Evolutionary conservation across 2,888 invertebrate genomes (phyloP), one percentile per base, ranked within the genome.

Genomic region (Pandemis heparana): DNA sequence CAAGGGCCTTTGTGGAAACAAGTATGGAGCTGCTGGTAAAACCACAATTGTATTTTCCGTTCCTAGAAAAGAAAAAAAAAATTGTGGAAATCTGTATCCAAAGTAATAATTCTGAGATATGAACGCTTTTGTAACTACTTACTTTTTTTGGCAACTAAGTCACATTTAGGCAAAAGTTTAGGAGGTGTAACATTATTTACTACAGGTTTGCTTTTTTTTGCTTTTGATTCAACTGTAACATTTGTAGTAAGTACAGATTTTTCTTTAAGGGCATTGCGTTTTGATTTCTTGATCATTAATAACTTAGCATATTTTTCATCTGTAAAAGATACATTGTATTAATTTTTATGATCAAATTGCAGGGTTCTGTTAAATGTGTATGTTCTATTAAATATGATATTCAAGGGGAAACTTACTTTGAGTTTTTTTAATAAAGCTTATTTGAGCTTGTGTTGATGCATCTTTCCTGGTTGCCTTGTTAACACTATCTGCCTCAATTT

Each of bases 1-100:
- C 56, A 94, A 79, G 70, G 90, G 92, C 79, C 93, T 87, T 79
- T 90, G 94, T n/a, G 92, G 92, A 69, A 94, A 89, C 56, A 94
- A 84, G 75, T 92, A 94, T 79, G 94, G 93, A 56, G 92, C 78
- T 56, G 92, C 93, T 71, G 94, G 93, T 48, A 94, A 78, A 72
- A 94, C 91, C 3, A 94, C 90, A 79, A 93, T 86, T 59, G 94
- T 89, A 77, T 88, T 92, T 81, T 94, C 93, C 80, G 88, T 75
- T 60, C 83, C 92, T 92, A 88, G 78, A 90, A 94, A 77, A 77
- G 56, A 43, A 77, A 77, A 68, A 46, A 64, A 32, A 14, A 7
- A 70, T 18, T n/a, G 64, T 61, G 70, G 14, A 18, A 64, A 64
- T 51, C 16, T 61, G 51, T 70, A 56, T 41, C 61, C 64, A 5